Conservation (phyloP, 2,888 invertebrate genomes). For the Epinotia brunnichana region DNA sequence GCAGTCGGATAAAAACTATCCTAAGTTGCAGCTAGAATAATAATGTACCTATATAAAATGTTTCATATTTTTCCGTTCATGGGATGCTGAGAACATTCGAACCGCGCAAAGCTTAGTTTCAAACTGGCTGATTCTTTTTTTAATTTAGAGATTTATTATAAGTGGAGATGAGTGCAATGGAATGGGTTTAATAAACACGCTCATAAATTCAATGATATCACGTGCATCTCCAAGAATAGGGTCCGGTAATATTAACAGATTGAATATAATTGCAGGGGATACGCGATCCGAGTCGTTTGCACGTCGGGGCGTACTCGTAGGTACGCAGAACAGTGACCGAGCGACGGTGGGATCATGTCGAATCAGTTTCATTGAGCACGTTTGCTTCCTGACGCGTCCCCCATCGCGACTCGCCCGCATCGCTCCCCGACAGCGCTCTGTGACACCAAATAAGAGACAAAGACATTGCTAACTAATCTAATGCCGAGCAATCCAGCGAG, state of each 20-base stretch:
- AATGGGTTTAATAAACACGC: conserved; percentile 37
- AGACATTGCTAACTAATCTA: conserved; percentile 39
- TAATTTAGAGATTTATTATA: no score
- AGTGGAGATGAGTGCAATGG: conserved; percentile 27
- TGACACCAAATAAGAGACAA: conserved; percentile 42
- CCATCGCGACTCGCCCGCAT: conserved; percentile 60
- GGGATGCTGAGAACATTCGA: no score
- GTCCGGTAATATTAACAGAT: conserved; percentile 43
- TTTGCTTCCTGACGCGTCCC: conserved; percentile 79
- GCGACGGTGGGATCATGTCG: conserved; percentile 63
- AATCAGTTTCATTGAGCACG: conserved; percentile 76
- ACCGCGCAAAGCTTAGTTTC: no score
- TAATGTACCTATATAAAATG: no score
- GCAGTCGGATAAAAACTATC: no score
- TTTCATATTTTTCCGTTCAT: no score
- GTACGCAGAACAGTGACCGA: conserved; percentile 82
- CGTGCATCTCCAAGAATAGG: conserved; percentile 43
- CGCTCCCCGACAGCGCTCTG: conserved; percentile 56
- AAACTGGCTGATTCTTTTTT: no score
- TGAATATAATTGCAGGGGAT: conserved; percentile 43
- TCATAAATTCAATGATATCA: conserved; percentile 43
- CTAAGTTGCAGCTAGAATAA: no score
- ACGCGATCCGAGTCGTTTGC: conserved; percentile 38
- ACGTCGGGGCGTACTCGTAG: conserved; percentile 49
- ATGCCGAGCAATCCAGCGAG: conserved; percentile 35